Conservation (phyloP, 2,888 invertebrate species). For the Epistrophe eligans region DNA sequence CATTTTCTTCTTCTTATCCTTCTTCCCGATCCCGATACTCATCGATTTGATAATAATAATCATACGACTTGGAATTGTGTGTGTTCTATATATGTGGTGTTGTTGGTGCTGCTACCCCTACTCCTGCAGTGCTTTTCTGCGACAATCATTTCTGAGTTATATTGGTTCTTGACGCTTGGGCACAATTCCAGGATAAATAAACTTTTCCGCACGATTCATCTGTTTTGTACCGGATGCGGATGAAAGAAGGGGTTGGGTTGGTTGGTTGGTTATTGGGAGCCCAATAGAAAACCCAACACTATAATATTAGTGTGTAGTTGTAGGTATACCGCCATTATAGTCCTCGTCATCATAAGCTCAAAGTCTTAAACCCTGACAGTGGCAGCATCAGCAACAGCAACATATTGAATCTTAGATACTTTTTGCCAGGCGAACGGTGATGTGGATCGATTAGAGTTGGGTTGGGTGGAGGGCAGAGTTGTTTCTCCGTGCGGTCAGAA, state of each 20-base stretch:
- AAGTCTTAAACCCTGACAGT: slow-evolving; percentile 43
- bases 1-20: neutral
- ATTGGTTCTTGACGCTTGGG: slow-evolving; percentile 71
- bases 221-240: slow-evolving; percentile 52
- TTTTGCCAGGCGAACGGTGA: slow-evolving; percentile 13
- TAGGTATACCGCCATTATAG: slow-evolving; percentile 52
- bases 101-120: slow-evolving; percentile 11
- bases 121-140: slow-evolving; percentile 42
- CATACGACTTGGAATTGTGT: slow-evolving; percentile 42
- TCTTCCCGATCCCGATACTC: slow-evolving; percentile 32
- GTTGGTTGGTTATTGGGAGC: neutral
- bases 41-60: slow-evolving; percentile 68
- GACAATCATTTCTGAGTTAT: slow-evolving; percentile 68
- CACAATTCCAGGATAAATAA: slow-evolving; percentile 69
- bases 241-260: neutral
- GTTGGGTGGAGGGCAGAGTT: neutral
- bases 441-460: slow-evolving; percentile 20
- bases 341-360: slow-evolving; percentile 53
- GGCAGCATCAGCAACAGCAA: slow-evolving; percentile 59
- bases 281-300: neutral
- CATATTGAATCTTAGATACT: slow-evolving; percentile 65
- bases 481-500: neutral
- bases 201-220: slow-evolving; percentile 69
- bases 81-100: slow-evolving; percentile 11
- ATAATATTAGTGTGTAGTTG: slow-evolving; percentile 36